phyloP scores from a whole-genome alignment of 1,140 invertebrate species.

The Augochlora pura region DNA sequence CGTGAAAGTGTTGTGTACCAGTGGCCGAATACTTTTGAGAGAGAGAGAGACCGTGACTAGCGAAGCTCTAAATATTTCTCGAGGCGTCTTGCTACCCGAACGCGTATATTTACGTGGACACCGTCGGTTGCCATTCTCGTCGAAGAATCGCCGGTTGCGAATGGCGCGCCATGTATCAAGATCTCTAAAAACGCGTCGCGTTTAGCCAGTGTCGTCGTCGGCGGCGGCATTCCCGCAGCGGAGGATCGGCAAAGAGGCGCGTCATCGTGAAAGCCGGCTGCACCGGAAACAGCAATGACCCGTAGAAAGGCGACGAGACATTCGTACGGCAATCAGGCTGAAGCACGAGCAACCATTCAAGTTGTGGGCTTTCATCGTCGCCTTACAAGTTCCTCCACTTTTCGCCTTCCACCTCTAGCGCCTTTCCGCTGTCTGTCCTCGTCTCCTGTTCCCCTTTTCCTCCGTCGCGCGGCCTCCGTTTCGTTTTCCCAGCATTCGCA shows the following conservation, averaged over 20 bases:
- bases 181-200: neutral
- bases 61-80: too few species aligned
- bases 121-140: neutral
- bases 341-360: conserved; percentile 61
- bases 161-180: neutral
- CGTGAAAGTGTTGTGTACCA: too few species aligned
- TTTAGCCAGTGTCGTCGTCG: conserved; percentile 1
- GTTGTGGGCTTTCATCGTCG: conserved; percentile 62
- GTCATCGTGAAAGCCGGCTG: conserved; percentile 43
- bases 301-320: conserved; percentile 61
- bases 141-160: neutral
- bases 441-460: neutral
- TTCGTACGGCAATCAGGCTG: conserved; percentile 64
- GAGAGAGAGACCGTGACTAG: too few species aligned
- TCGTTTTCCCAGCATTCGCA: conserved; percentile 5
- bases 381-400: conserved; percentile 59
- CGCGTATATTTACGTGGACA: too few species aligned
- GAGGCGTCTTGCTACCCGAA: neutral
- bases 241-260: neutral
- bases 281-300: conserved; percentile 52
- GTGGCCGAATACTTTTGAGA: too few species aligned
- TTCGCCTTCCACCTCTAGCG: neutral
- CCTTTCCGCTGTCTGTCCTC: conserved; percentile 1
- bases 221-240: neutral
- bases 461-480: too few species aligned